phyloP scores from a whole-genome alignment of 1,140 invertebrate genomes.

The Trichoplusia ni region DNA sequence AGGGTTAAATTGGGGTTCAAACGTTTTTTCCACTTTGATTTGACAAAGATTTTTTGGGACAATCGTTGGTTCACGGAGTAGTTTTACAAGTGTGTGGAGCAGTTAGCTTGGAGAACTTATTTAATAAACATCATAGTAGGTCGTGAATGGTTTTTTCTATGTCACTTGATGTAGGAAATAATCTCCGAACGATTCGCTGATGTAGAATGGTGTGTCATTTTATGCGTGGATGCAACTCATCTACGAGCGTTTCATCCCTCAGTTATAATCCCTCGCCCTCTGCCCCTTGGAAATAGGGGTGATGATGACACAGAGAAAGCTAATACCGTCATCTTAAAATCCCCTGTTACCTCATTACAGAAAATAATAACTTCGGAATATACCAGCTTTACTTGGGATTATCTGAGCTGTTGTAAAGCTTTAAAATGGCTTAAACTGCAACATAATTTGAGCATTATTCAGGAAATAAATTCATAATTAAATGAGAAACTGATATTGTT shows the following conservation, averaged over 20 bases:
- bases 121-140: too few relatives aligned
- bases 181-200: not conserved
- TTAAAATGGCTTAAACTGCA: not conserved
- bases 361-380: too few relatives aligned
- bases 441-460: too few relatives aligned
- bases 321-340: slow-evolving; percentile 1
- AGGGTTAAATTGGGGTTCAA: slow-evolving; percentile 20
- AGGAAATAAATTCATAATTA: too few relatives aligned
- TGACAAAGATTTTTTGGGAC: not conserved
- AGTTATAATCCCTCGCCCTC: slow-evolving; percentile 1
- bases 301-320: not conserved
- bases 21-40: not conserved
- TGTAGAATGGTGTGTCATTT: not conserved
- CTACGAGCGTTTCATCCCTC: slow-evolving; percentile 1
- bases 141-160: too few relatives aligned
- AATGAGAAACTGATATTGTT: too few relatives aligned
- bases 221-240: not conserved
- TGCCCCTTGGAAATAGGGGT: not conserved
- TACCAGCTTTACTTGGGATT: too few relatives aligned
- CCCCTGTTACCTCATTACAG: not conserved
- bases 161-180: too few relatives aligned
- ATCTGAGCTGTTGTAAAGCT: not conserved
- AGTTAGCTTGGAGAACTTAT: too few relatives aligned
- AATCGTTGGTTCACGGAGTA: too few relatives aligned
- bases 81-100: too few relatives aligned